A percentile compares a stretch with the other conserved stretches of the same genome.
These are phyloP conservation scores for Acanthococcus lagerstroemiae DNA, from an alignment of 2,888 invertebrate species.

Conservation along the genomic window DNA sequence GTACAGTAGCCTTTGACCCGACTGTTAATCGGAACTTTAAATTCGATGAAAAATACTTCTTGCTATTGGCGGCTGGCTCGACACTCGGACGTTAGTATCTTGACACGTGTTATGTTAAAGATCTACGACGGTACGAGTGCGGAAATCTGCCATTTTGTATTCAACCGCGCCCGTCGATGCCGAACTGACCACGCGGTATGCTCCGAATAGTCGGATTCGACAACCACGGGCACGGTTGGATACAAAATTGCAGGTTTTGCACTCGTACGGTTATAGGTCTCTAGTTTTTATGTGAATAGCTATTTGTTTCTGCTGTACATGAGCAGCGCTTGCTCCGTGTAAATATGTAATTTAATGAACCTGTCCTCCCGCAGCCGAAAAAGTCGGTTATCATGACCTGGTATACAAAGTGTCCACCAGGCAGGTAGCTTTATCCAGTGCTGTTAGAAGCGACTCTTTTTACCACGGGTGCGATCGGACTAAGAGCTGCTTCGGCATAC, in stretches of 20 bases:
- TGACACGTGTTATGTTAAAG: neutral
- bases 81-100: constrained; percentile 34
- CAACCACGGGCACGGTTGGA: no score
- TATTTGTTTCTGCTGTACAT: no score
- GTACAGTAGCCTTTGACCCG: constrained; percentile 60
- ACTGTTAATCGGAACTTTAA: constrained; percentile 53
- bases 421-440: constrained; percentile 40
- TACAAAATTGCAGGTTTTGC: no score
- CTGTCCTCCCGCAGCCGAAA: constrained; percentile 32
- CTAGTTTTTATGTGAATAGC: no score
- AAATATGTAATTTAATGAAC: neutral
- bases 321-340: neutral
- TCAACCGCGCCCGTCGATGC: no score
- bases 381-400: constrained; percentile 51
- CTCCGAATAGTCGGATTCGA: no score
- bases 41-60: constrained; percentile 55
- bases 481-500: constrained; percentile 71
- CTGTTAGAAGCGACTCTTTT: constrained; percentile 49
- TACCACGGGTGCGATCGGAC: constrained; percentile 61
- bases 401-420: constrained; percentile 50
- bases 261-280: no score
- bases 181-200: no score
- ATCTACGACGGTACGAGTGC: no score
- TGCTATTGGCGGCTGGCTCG: constrained; percentile 61
- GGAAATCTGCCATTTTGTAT: no score